Conservation (phyloP, 2,888 invertebrate genomes). For the Cancer borealis region DNA sequence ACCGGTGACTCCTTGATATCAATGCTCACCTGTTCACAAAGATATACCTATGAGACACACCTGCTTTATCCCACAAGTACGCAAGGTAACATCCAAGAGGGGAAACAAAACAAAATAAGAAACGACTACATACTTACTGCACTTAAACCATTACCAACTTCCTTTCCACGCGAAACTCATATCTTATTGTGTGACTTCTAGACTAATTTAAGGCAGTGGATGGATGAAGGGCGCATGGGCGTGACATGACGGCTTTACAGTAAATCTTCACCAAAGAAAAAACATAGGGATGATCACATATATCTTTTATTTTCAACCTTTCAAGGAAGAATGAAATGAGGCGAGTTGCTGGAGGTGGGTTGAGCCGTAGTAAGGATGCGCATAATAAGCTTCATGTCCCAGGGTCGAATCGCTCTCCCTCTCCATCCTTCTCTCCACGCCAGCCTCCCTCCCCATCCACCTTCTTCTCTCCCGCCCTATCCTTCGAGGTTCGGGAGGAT, state of each 20-base stretch:
- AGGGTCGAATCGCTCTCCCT: background rate
- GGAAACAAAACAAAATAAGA: no score
- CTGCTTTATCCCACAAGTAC: no score
- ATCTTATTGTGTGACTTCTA: no score
- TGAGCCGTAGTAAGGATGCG: background rate
- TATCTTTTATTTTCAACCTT: background rate
- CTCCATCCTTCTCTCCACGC: background rate
- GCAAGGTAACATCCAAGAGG: no score
- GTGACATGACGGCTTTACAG: background rate
- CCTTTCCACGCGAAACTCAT: no score
- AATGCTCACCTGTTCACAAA: no score
- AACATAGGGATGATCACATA: background rate
- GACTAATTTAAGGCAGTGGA: no score
- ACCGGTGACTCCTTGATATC: no score
- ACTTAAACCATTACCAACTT: no score
- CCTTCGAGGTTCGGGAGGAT: slow-evolving; percentile 38
- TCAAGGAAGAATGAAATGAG: background rate
- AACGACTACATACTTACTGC: no score
- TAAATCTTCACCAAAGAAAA: background rate
- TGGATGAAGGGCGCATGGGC: no score
- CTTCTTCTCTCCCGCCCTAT: background rate
- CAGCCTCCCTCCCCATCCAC: background rate
- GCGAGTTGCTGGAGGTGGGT: background rate
- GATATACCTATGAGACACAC: no score
- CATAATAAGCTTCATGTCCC: background rate